Conservation (phyloP, 2,113 vertebrate species). For the Cygnus atratus region DNA sequence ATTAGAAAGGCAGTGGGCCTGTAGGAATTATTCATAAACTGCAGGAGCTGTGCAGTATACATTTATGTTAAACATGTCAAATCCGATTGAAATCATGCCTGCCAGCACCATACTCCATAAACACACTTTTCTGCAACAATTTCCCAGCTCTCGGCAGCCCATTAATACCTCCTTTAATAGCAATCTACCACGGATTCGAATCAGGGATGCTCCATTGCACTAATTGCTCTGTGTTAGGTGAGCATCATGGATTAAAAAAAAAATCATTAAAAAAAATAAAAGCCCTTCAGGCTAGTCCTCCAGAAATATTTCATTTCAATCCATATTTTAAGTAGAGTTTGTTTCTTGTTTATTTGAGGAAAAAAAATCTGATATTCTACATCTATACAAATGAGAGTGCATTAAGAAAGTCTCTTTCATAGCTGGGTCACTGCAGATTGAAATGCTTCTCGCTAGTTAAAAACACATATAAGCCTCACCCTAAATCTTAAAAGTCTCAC, state of each 20-base stretch:
- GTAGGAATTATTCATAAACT: constrained; percentile 83
- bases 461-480: background rate
- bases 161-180: constrained; percentile 83
- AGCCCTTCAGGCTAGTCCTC: constrained; percentile 73
- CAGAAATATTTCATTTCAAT: constrained; percentile 80
- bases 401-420: background rate
- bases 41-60: constrained; percentile 76
- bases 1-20: constrained; percentile 80
- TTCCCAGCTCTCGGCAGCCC: constrained; percentile 73
- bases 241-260: constrained; percentile 69
- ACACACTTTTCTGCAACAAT: constrained; percentile 70
- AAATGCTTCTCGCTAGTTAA: background rate
- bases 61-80: constrained; percentile 89
- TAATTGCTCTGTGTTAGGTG: constrained; percentile 80
- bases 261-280: constrained; percentile 69
- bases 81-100: constrained; percentile 82
- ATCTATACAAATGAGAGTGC: background rate
- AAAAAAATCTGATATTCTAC: background rate
- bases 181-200: constrained; percentile 73
- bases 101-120: constrained; percentile 75
- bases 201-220: constrained; percentile 76
- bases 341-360: constrained; percentile 27
- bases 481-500: background rate
- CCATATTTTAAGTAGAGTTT: constrained; percentile 50
- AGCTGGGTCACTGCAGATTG: background rate